Percentiles rank a stretch among this genome's conserved stretches.
phyloP scores from a whole-genome alignment of 2,888 invertebrate species.

The Oegoconia quadripuncta region DNA sequence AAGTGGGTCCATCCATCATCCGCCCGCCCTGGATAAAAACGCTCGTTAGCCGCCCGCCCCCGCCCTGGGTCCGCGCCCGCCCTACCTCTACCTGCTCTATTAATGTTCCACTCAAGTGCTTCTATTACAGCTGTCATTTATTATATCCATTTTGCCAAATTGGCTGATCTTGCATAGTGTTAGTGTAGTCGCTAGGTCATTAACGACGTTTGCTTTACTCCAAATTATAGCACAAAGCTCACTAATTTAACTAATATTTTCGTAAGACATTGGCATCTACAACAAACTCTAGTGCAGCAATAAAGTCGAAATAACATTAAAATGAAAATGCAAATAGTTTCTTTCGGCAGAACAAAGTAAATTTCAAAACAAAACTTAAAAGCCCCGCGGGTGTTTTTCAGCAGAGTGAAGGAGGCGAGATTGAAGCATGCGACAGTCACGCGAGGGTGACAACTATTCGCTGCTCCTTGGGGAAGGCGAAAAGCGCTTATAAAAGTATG shows the following conservation, averaged over 20 bases:
- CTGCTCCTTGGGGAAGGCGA: slow-evolving; percentile 44
- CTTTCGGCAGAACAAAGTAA: slow-evolving; percentile 24
- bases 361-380: slow-evolving; percentile 53
- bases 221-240: neutral
- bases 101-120: slow-evolving; percentile 76
- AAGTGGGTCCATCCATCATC: slow-evolving; percentile 75
- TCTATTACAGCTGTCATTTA: slow-evolving; percentile 77
- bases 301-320: neutral
- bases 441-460: slow-evolving; percentile 55
- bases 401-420: slow-evolving; percentile 38
- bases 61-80: slow-evolving; percentile 30
- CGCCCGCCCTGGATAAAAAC: slow-evolving; percentile 76
- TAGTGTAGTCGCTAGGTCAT: slow-evolving; percentile 32
- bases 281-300: neutral
- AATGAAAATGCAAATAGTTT: neutral
- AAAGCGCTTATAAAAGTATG: slow-evolving; percentile 48
- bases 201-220: slow-evolving; percentile 25
- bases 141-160: slow-evolving; percentile 77
- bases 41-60: slow-evolving; percentile 61
- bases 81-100: slow-evolving; percentile 67
- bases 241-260: too few species aligned
- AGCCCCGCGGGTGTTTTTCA: slow-evolving; percentile 59
- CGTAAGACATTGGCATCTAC: neutral
- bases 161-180: slow-evolving; percentile 60
- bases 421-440: slow-evolving; percentile 54